A percentile compares a stretch with the other conserved stretches of the same genome.
Conservation (phyloP, 2,797 vertebrate species). For the Chaunax sp. region DNA sequence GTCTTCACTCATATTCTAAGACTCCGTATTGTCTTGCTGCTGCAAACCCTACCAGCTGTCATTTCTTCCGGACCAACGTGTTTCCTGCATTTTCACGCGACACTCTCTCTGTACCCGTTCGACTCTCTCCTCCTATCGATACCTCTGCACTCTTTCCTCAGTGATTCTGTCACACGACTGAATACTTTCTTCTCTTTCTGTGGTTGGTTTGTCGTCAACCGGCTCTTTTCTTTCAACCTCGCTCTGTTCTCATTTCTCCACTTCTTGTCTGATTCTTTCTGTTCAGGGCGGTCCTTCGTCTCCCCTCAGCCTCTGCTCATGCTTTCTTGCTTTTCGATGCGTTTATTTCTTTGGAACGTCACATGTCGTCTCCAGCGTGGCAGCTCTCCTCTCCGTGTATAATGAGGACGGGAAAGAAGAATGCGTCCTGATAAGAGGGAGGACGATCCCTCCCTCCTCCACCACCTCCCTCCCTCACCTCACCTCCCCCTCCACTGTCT, state of each 20-base stretch:
- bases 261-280: slow-evolving; percentile 14
- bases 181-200: slow-evolving; percentile 10
- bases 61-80: slow-evolving; percentile 21
- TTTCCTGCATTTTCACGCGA: slow-evolving; percentile 9
- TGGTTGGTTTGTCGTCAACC: neutral
- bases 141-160: neutral
- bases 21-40: slow-evolving; percentile 22
- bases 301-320: slow-evolving; percentile 38
- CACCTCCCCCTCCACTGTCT: slow-evolving; percentile 69
- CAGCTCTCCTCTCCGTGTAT: slow-evolving; percentile 88
- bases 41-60: slow-evolving; percentile 16
- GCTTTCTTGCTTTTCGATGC: slow-evolving; percentile 13
- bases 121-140: neutral
- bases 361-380: slow-evolving; percentile 83
- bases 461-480: slow-evolving; percentile 60
- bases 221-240: slow-evolving; percentile 2
- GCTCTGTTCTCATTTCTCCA: slow-evolving; percentile 10
- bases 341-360: slow-evolving; percentile 42
- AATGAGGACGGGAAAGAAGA: slow-evolving; percentile 87
- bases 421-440: slow-evolving; percentile 85
- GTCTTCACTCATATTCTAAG: slow-evolving; percentile 5
- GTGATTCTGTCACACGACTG: slow-evolving; percentile 6
- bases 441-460: slow-evolving; percentile 75
- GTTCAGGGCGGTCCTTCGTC: slow-evolving; percentile 8
- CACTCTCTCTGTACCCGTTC: neutral